Conservation (phyloP, 2,888 invertebrate genomes). For the Drosophila barbarae region DNA sequence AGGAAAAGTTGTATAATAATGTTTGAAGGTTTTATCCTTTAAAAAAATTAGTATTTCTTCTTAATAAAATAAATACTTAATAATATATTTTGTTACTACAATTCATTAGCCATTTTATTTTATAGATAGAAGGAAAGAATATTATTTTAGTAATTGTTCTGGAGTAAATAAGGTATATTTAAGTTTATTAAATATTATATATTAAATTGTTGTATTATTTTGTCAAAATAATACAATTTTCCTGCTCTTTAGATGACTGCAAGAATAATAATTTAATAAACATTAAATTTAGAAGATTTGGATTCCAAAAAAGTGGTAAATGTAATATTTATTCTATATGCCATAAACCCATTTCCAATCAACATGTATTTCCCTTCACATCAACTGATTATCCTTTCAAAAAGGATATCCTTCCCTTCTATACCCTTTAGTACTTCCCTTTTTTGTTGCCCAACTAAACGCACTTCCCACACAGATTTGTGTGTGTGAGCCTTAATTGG, state of each 20-base stretch:
- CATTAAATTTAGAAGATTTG: not conserved
- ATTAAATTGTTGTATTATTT: not conserved
- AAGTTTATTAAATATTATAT: too few species aligned
- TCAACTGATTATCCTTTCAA: not conserved
- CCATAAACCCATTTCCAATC: not conserved
- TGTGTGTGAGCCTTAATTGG: slow-evolving; percentile 59
- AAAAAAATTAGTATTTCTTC: not conserved
- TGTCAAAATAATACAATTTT: not conserved
- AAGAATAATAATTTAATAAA: not conserved
- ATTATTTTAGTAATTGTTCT: not conserved
- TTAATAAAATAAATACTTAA: not conserved
- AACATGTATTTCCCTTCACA: not conserved
- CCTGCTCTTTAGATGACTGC: too few species aligned
- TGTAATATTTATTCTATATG: too few species aligned
- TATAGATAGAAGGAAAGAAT: too few species aligned
- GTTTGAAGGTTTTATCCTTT: not conserved
- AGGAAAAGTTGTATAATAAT: not conserved
- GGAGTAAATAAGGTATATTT: too few species aligned
- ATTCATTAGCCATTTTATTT: not conserved
- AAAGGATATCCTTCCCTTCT: slow-evolving; percentile 1
- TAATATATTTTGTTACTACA: not conserved
- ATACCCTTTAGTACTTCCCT: not conserved
- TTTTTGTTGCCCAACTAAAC: slow-evolving; percentile 38
- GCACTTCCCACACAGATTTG: slow-evolving; percentile 73
- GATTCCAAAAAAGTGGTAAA: fast-evolving